These are phyloP conservation scores for Plectrocnemia conspersa DNA, from an alignment of 1,140 invertebrate genomes.

Conservation along the genomic window DNA sequence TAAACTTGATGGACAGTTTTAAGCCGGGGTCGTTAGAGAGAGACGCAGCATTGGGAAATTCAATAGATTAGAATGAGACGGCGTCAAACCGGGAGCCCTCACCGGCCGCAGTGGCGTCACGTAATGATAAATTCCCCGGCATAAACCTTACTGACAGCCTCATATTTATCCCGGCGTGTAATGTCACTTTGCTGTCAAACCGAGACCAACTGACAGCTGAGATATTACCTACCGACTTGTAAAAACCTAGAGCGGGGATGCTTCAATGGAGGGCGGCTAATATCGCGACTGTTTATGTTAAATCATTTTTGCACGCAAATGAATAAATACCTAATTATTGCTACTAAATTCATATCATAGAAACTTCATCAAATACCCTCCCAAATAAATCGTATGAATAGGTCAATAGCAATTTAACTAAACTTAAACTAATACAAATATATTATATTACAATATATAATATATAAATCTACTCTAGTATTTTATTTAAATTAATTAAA, in stretches of 20 bases:
- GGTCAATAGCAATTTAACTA: too few species aligned
- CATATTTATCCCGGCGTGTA: slow-evolving; percentile 37
- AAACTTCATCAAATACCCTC: too few species aligned
- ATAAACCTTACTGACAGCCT: slow-evolving; percentile 35
- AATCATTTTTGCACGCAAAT: too few species aligned
- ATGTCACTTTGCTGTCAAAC: slow-evolving; percentile 36
- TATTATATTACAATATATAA: too few species aligned
- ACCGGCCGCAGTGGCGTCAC: slow-evolving; percentile 23
- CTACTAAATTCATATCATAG: too few species aligned
- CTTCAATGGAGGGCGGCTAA: slow-evolving; percentile 2
- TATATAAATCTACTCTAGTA: too few species aligned
- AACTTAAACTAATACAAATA: too few species aligned
- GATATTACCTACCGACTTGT: slow-evolving; percentile 35
- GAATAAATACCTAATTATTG: too few species aligned
- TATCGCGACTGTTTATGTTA: not conserved
- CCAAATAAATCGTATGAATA: too few species aligned
- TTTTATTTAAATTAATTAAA: too few species aligned
- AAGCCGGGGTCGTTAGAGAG: slow-evolving; percentile 2
- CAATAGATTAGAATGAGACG: slow-evolving; percentile 4
- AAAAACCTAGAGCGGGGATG: slow-evolving; percentile 30
- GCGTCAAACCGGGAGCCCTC: not conserved
- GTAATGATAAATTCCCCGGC: slow-evolving; percentile 36
- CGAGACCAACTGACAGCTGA: slow-evolving; percentile 34
- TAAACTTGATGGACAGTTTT: slow-evolving; percentile 17
- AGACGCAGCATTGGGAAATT: not conserved